Conservation (phyloP, 2,797 vertebrate genomes). For the Alcedo atthis region DNA sequence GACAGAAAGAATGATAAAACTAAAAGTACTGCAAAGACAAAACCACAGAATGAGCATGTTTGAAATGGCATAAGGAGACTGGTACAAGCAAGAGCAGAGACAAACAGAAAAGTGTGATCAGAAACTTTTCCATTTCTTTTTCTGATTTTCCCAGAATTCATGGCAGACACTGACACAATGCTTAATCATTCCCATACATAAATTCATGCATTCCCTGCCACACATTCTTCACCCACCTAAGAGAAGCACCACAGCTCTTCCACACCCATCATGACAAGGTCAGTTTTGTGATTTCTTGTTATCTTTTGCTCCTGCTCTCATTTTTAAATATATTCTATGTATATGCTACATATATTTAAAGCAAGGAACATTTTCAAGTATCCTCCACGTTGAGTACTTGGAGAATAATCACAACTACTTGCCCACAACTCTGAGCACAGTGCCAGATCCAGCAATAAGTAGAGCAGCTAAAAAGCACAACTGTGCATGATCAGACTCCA, state of each 20-base stretch:
- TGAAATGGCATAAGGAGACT: not conserved
- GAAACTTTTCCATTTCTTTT: too few relatives aligned
- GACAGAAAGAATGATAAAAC: not conserved
- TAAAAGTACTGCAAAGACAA: not conserved
- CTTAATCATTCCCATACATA: not conserved
- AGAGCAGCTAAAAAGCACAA: not conserved
- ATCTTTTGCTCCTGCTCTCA: not conserved
- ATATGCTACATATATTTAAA: not conserved
- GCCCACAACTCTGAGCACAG: slow-evolving; percentile 46
- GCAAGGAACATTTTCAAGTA: not conserved
- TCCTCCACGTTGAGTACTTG: not conserved
- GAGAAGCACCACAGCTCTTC: not conserved
- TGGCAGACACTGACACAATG: not conserved
- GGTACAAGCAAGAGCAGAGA: not conserved
- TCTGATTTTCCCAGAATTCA: not conserved
- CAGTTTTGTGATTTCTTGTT: not conserved
- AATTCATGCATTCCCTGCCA: not conserved
- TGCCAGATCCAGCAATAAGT: not conserved
- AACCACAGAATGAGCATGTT: not conserved
- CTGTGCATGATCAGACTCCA: not conserved
- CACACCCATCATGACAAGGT: not conserved
- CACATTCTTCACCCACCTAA: not conserved
- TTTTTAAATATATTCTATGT: not conserved
- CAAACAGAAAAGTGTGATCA: not conserved
- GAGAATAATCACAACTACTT: not conserved